Percentiles rank a stretch among this genome's conserved stretches.
Conservation (phyloP, 2,888 invertebrate species). For the Zeuzera pyrina region DNA sequence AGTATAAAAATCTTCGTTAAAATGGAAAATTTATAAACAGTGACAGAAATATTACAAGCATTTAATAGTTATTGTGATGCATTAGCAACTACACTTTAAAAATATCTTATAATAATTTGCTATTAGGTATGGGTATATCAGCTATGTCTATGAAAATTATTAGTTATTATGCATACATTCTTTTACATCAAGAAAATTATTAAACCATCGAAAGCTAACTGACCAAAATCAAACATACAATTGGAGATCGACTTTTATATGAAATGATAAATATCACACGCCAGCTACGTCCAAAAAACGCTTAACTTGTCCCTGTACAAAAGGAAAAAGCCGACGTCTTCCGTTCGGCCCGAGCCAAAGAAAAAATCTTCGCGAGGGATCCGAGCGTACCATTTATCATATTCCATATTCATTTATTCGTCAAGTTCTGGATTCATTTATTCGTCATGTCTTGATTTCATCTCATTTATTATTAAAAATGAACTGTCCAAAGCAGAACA, state of each 20-base stretch:
- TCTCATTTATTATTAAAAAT: conserved; percentile 76
- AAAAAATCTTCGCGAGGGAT: conserved; percentile 72
- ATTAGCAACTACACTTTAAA: too few species aligned
- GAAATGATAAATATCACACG: conserved; percentile 69
- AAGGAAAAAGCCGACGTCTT: conserved; percentile 72
- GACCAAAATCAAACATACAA: conserved; percentile 35
- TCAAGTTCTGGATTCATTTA: conserved; percentile 75
- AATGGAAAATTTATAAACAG: too few species aligned
- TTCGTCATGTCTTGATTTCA: conserved; percentile 75
- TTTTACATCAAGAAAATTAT: too few species aligned
- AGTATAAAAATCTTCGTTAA: too few species aligned
- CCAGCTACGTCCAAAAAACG: conserved; percentile 65
- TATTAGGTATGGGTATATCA: too few species aligned
- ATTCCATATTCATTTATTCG: conserved; percentile 75
- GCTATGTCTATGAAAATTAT: too few species aligned
- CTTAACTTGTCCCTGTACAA: conserved; percentile 71
- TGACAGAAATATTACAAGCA: too few species aligned
- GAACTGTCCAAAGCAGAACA: conserved; percentile 69
- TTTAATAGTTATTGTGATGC: too few species aligned
- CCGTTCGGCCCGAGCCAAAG: conserved; percentile 69
- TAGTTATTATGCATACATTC: too few species aligned
- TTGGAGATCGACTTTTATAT: conserved; percentile 57
- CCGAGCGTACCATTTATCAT: conserved; percentile 70
- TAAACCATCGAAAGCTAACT: background rate
- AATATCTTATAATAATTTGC: too few species aligned